These are phyloP conservation scores for Ethmia dodecea DNA, from an alignment of 2,888 invertebrate genomes.

Conservation along the genomic window DNA sequence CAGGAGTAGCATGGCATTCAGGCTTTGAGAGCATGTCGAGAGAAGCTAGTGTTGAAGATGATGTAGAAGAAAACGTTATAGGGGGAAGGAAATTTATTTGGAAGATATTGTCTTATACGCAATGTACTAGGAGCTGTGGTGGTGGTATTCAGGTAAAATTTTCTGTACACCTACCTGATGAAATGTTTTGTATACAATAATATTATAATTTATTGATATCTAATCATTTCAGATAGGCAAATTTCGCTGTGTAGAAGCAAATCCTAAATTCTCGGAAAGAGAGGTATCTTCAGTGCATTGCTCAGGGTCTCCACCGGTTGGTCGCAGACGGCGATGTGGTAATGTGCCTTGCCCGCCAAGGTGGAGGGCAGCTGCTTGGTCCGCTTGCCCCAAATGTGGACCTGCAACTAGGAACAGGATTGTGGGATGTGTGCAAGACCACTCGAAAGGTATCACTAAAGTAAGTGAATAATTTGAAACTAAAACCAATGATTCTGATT, in stretches of 20 bases:
- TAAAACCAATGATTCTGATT: neutral
- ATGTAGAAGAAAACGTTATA: constrained; percentile 50
- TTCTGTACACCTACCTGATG: too few relatives aligned
- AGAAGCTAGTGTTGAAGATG: constrained; percentile 35
- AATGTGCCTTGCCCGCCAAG: constrained; percentile 88
- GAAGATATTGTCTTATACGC: constrained; percentile 87
- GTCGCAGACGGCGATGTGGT: constrained; percentile 81
- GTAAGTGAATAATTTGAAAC: too few relatives aligned
- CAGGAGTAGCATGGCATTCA: constrained; percentile 29
- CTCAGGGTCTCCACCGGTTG: constrained; percentile 79
- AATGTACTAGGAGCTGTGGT: constrained; percentile 89
- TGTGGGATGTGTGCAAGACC: constrained; percentile 84
- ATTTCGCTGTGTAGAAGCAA: constrained; percentile 83
- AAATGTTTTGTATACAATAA: too few relatives aligned
- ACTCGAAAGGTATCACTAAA: constrained; percentile 64
- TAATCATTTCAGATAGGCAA: constrained; percentile 80
- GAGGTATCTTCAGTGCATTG: constrained; percentile 71
- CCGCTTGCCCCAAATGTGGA: constrained; percentile 87
- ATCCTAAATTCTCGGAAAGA: constrained; percentile 78
- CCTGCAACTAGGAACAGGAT: constrained; percentile 84
- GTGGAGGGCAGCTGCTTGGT: constrained; percentile 89
- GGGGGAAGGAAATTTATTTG: constrained; percentile 80
- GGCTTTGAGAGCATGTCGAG: constrained; percentile 34
- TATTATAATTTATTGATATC: too few relatives aligned
- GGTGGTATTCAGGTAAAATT: constrained; percentile 82